Conservation (phyloP, 1,140 invertebrate genomes). For the Brachionus paranguensis region DNA sequence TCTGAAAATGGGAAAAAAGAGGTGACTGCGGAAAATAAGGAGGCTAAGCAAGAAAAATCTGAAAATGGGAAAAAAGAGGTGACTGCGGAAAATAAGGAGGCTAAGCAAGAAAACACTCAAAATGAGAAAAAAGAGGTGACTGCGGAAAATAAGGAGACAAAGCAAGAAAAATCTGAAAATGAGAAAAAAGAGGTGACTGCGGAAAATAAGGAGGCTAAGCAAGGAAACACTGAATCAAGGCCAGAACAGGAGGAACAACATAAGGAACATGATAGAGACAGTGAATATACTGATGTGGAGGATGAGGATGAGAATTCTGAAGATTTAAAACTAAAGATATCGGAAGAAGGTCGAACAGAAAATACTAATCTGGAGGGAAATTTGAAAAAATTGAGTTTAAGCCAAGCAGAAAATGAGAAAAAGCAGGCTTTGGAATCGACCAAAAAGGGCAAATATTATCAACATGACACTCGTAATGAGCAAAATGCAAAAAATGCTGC, state of each 20-base stretch:
- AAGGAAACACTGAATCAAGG: too few relatives aligned
- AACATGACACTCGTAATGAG: conserved; percentile 12
- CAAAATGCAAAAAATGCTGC: background rate
- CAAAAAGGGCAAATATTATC: conserved; percentile 11
- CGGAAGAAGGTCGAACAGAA: background rate
- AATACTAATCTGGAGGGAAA: background rate
- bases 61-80: too few relatives aligned
- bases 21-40: background rate
- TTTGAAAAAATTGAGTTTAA: background rate
- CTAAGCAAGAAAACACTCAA: too few relatives aligned
- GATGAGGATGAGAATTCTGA: background rate
- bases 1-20: background rate
- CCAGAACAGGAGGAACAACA: background rate
- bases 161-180: too few relatives aligned
- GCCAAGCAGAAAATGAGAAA: background rate
- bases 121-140: too few relatives aligned
- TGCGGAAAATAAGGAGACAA: too few relatives aligned
- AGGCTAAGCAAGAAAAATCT: too few relatives aligned
- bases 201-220: too few relatives aligned
- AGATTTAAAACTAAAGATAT: background rate
- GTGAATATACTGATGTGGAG: background rate
- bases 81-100: too few relatives aligned
- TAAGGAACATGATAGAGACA: background rate
- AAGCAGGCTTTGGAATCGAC: background rate
- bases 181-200: background rate